Percentiles rank a stretch among this genome's conserved stretches.
Conservation (phyloP, 2,888 invertebrate genomes). For the Tetrapedia diversipes region DNA sequence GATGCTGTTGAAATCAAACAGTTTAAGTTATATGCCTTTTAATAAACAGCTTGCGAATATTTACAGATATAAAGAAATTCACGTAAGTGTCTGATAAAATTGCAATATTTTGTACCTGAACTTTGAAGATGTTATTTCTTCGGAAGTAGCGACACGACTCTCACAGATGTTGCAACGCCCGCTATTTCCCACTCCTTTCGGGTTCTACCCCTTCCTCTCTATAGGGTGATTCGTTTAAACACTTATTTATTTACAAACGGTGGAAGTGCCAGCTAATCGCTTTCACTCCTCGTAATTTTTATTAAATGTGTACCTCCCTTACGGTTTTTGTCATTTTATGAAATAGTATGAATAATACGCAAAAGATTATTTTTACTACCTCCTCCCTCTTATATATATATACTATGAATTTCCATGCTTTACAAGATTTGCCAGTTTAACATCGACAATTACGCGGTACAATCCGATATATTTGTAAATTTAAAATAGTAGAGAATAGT, state of each 20-base stretch:
- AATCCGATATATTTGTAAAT: neutral
- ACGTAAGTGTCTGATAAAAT: slow-evolving; percentile 51
- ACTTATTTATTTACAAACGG: slow-evolving; percentile 53
- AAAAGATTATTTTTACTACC: too few species aligned
- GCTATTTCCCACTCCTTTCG: slow-evolving; percentile 74
- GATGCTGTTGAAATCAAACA: neutral
- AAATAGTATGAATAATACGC: neutral
- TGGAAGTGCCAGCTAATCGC: neutral
- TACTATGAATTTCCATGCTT: too few species aligned
- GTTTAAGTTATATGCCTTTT: neutral
- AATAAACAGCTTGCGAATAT: neutral
- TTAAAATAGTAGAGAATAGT: too few species aligned
- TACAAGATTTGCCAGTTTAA: too few species aligned
- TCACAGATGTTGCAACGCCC: slow-evolving; percentile 74
- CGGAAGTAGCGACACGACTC: slow-evolving; percentile 81
- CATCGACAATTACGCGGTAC: too few species aligned
- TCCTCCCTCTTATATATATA: too few species aligned
- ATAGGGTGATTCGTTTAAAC: slow-evolving; percentile 60
- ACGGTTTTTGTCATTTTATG: neutral
- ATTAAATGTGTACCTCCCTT: too few species aligned
- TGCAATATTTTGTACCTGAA: slow-evolving; percentile 70
- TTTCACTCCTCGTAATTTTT: neutral
- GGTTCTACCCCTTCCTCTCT: slow-evolving; percentile 62
- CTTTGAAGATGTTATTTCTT: slow-evolving; percentile 79
- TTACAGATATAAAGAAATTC: slow-evolving; percentile 43